These are phyloP conservation scores for Cotesia glomerata DNA, from an alignment of 1,140 invertebrate genomes.

Conservation along the genomic window DNA sequence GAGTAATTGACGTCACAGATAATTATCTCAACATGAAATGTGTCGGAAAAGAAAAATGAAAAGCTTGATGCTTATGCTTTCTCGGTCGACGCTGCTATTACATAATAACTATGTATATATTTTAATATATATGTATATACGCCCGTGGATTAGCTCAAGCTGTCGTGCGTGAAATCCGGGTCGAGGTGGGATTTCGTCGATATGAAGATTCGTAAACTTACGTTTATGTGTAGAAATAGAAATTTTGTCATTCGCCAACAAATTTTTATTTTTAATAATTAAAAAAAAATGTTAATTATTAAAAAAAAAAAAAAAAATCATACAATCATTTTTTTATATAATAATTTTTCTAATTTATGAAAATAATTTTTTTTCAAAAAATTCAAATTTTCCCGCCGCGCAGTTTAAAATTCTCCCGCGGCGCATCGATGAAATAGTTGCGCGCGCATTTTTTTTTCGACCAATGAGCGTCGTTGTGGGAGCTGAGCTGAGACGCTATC, in stretches of 20 bases:
- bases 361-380: not conserved
- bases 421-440: not conserved
- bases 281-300: not conserved
- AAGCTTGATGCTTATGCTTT: not conserved
- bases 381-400: too few relatives aligned
- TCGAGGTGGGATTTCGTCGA: constrained; percentile 33
- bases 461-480: not conserved
- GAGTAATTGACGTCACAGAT: not conserved
- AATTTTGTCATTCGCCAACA: constrained; percentile 12
- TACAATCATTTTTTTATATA: not conserved
- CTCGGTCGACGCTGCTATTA: not conserved
- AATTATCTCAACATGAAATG: not conserved
- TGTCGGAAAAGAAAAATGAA: constrained; percentile 1
- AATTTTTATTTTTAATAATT: not conserved
- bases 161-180: constrained; percentile 32
- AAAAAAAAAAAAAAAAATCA: not conserved
- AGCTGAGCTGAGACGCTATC: not conserved
- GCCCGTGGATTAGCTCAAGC: constrained; percentile 29
- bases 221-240: constrained; percentile 27
- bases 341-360: too few relatives aligned
- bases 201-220: constrained; percentile 28
- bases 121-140: constrained; percentile 21
- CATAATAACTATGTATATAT: not conserved
- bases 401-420: too few relatives aligned
- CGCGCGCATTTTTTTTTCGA: not conserved